Evolutionary conservation across 2,888 invertebrate species (phyloP).

Genomic region (Stenichneumon culpator): DNA sequence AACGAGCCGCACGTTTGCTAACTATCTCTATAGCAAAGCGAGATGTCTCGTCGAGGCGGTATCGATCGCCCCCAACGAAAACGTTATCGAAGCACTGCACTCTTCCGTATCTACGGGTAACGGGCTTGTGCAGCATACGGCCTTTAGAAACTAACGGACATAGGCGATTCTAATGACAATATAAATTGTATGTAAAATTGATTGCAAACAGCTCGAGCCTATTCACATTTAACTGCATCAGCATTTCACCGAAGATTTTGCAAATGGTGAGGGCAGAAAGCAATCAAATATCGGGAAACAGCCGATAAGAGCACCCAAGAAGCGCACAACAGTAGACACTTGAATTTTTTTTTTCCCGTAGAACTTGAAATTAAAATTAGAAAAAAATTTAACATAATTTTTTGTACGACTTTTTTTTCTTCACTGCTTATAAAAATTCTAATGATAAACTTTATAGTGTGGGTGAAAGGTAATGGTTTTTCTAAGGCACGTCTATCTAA

Average conservation of each 20-base stretch:
- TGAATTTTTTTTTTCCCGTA: background rate
- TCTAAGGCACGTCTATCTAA: no score
- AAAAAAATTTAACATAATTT: background rate
- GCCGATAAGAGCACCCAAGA: background rate
- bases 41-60: conserved; percentile 41
- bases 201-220: background rate
- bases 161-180: background rate
- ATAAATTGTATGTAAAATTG: background rate
- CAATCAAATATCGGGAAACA: background rate
- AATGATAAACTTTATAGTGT: no score
- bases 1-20: conserved; percentile 1
- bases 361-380: background rate
- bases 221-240: background rate
- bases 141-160: background rate
- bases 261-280: background rate
- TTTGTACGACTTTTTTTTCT: no score
- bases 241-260: background rate
- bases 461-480: background rate
- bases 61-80: conserved; percentile 49
- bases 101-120: conserved; percentile 1
- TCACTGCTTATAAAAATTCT: no score
- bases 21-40: conserved; percentile 18
- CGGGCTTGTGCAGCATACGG: background rate
- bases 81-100: conserved; percentile 41
- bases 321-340: background rate